Evolutionary conservation across 2,888 invertebrate species (phyloP), one percentile per base, ranked within the genome.

Genomic region (Blastobasis adustella): DNA sequence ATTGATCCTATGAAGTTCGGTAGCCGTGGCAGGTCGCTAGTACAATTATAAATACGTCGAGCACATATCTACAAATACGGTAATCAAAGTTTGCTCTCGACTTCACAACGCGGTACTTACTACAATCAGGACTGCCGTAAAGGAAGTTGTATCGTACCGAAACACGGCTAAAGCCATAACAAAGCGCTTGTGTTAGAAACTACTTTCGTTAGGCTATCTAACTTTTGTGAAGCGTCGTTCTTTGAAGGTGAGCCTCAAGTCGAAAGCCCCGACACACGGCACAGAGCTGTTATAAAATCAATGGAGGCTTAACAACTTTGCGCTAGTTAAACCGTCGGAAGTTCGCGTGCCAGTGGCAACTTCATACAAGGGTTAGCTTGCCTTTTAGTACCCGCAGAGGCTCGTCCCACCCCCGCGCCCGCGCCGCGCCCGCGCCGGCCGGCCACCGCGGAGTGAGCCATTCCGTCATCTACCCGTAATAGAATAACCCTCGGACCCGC

Each of bases 301-400:
- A 76, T 74, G 77, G 69, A 63, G 66, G 66, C 68, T 72, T 69
- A 78, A 76, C 73, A 63, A 73, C 72, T 77, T 76, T 71, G 73
- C 63, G 67, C 72, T 71, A 72, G 76, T 76, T 76, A 73, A 73
- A 73, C 66, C 57, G 67, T 69, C 68, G 67, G 70, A 73, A 75
- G 74, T 73, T 75, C 55, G 71, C 72, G 71, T 72, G 73, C 66
- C 62, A 60, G 59, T 62, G 62, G 66, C 60, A 65, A 67, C 61
- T 66, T 62, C 48, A 48, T 46, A 47, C 37, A 49, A 48, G 50
- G 42, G 47, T 44, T 50, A 41, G 47, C 49, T 53, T 45, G 38
- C 37, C 36, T 9, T 36, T 45, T 49, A 23, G 23, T 23, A 23
- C 23, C 23, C 23, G 23, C 23, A 23, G 23, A 23, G 23, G 23